Conservation (phyloP, 1,140 invertebrate species). For the Yoshiicerus persimilis region DNA sequence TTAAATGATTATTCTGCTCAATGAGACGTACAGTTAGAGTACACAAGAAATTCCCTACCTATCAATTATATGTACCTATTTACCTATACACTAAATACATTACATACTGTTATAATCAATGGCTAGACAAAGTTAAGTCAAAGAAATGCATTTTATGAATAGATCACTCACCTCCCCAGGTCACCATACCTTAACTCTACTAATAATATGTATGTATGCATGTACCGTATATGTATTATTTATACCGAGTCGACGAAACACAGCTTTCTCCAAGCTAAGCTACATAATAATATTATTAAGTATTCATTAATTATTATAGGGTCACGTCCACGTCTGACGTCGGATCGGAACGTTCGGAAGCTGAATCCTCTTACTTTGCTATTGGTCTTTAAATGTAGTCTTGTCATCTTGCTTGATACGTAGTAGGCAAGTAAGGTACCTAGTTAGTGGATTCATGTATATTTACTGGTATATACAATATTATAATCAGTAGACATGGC, state of each 20-base stretch:
- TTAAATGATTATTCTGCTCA: neutral
- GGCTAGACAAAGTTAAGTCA: constrained; percentile 16
- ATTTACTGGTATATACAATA: neutral
- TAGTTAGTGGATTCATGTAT: neutral
- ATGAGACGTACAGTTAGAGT: neutral
- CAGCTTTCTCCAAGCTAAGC: neutral
- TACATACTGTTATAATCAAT: constrained; percentile 10
- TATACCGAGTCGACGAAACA: neutral
- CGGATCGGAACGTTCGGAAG: neutral
- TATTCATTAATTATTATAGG: neutral
- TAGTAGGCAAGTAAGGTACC: neutral
- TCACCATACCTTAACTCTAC: neutral
- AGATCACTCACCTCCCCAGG: constrained; percentile 6
- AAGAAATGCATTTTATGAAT: constrained; percentile 14
- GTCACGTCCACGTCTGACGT: neutral
- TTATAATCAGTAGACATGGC: neutral
- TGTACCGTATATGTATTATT: neutral
- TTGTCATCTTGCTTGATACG: neutral
- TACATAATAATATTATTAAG: neutral
- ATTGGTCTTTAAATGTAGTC: neutral
- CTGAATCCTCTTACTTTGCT: neutral
- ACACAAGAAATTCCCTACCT: neutral
- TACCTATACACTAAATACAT: neutral
- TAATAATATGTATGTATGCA: neutral
- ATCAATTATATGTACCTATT: neutral